Evolutionary conservation across 2,797 vertebrate genomes (phyloP).

Genomic region (Rhynchonycteris naso): DNA sequence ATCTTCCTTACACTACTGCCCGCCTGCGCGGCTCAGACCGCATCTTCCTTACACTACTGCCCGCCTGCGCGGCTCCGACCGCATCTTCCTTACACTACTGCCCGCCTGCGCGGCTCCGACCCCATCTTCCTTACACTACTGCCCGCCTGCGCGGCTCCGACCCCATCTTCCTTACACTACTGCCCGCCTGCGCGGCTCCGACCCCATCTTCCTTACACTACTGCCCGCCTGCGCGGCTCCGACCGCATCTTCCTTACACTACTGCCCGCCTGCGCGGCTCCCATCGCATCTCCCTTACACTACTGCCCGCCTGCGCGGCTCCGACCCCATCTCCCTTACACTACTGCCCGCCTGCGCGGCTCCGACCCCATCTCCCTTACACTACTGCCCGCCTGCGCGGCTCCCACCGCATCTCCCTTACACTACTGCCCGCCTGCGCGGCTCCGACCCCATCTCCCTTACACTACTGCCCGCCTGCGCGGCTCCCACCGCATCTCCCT

Average conservation of each 20-base stretch:
- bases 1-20: not conserved
- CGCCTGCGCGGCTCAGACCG: too few relatives aligned
- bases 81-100: not conserved
- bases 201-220: not conserved
- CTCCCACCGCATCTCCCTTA: too few relatives aligned
- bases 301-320: not conserved
- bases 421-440: not conserved
- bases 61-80: not conserved
- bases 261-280: not conserved
- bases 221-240: not conserved
- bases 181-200: not conserved
- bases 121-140: not conserved
- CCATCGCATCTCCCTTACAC: not conserved
- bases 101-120: not conserved
- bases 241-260: not conserved
- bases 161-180: not conserved
- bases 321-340: too few relatives aligned
- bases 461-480: not conserved
- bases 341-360: not conserved
- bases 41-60: not conserved
- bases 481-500: too few relatives aligned
- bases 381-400: not conserved
- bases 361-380: fast-evolving
- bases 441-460: too few relatives aligned
- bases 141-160: not conserved